Base-by-base conservation (phyloP, 2,113 vertebrate genomes). In the Istiophorus platypterus region DNA sequence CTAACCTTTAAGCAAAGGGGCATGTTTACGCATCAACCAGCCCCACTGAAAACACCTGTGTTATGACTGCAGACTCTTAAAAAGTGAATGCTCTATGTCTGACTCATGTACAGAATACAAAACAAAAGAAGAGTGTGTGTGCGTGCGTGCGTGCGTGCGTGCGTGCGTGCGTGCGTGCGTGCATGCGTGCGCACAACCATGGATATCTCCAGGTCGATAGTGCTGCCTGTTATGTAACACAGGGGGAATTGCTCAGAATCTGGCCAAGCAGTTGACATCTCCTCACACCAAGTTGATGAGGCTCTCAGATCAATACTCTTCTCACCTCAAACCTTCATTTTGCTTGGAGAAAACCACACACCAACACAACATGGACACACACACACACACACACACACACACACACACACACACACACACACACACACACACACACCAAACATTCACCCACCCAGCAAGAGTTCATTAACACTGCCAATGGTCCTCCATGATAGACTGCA, bases 261-360 rank as follows among this genome's bases (percentile, higher is more conserved):
- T 75, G 56, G 71, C 82, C 81, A 71, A 77, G 82, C 59, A 34
- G 85, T 89, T 89, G 88, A 89, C 88, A 92, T 84, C 85, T 82
- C 85, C 52, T 85, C 80, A 70, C 80, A 76, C 76, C 73, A 65
- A 80, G 85, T 81, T 91, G 88, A 94, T 92, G 87, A 91, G 85
- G 75, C 84, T 75, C 76, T 85, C 58, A 56, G 87, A 93, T 95
- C 92, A 89, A 93, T 95, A 90, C 67, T 62, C 69, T 58, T 51
- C 76, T 92, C 89, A 88, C 80, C 80, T 85, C 80, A 80, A 86
- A 91, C 85, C 77, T 90, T 87, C 72, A 78, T 82, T 88, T 91
- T 83, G 77, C 83, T 49, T 45, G 20, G 26, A 52, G 65, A 56
- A 85, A 82, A 58, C 67, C 29, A 45, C 69, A 80, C 82, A 73